Percentiles rank a stretch among this genome's conserved stretches.
Conservation (phyloP, 2,797 vertebrate genomes). For the Spatula clypeata region DNA sequence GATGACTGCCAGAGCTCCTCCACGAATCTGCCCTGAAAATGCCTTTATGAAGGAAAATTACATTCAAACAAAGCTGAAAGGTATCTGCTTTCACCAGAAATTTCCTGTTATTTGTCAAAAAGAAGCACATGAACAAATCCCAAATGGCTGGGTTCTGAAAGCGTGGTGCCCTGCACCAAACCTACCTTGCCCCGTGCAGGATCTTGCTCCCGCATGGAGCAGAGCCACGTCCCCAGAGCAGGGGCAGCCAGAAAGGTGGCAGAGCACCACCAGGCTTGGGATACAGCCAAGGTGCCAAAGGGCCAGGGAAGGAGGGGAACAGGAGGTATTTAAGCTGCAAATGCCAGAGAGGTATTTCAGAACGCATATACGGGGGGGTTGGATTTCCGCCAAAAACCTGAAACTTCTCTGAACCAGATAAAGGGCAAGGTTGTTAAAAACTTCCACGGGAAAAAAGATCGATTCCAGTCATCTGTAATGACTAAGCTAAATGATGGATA, state of each 20-base stretch:
- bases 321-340: not conserved
- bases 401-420: constrained; percentile 13
- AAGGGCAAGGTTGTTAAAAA: not conserved
- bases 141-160: not conserved
- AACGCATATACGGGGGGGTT: not conserved
- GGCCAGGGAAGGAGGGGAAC: not conserved
- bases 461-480: constrained; percentile 26
- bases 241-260: not conserved
- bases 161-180: not conserved
- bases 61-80: not conserved
- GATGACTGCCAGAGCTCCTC: not conserved
- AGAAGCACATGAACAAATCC: not conserved
- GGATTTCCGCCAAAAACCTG: not conserved
- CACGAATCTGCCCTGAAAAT: not conserved
- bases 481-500: constrained; percentile 19
- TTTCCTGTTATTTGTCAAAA: not conserved
- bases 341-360: not conserved
- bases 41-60: not conserved
- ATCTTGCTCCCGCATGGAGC: not conserved
- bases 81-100: not conserved
- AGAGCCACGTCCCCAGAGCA: not conserved
- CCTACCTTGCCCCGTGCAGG: not conserved
- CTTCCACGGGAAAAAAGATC: not conserved
- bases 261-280: not conserved
- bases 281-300: not conserved